Evolutionary conservation across 2,797 vertebrate species (phyloP).

Genomic region (Muscicapa striata): DNA sequence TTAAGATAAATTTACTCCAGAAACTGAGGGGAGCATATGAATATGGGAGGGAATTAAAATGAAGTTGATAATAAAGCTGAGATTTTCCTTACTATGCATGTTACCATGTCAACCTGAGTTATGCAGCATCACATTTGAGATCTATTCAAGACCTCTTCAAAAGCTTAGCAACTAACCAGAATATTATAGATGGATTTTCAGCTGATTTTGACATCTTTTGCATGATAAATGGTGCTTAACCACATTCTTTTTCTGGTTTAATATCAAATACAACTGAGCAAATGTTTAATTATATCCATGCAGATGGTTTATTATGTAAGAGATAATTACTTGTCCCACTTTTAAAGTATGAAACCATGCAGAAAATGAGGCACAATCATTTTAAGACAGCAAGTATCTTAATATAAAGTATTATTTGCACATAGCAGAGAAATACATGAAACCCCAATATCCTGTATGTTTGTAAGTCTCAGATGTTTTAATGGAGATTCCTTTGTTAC

Average conservation of each 20-base stretch:
- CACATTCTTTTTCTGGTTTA: constrained; percentile 57
- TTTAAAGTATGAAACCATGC: constrained; percentile 50
- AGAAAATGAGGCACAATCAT: constrained; percentile 33
- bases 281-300: constrained; percentile 70
- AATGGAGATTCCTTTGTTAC: background rate
- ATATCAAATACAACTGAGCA: constrained; percentile 47
- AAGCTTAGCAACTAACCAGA: constrained; percentile 59
- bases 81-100: constrained; percentile 56
- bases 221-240: constrained; percentile 55
- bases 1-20: constrained; percentile 46
- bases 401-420: constrained; percentile 32
- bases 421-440: background rate
- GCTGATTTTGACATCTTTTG: constrained; percentile 64
- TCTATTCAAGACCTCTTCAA: constrained; percentile 59
- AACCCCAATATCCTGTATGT: background rate
- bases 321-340: constrained; percentile 66
- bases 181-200: constrained; percentile 52
- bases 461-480: background rate
- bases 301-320: constrained; percentile 76
- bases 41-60: constrained; percentile 50
- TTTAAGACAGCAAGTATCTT: constrained; percentile 10
- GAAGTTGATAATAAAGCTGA: constrained; percentile 59
- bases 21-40: constrained; percentile 15
- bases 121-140: constrained; percentile 55
- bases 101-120: constrained; percentile 71